phyloP scores from a whole-genome alignment of 2,797 vertebrate genomes.

The Pogoniulus pusillus region DNA sequence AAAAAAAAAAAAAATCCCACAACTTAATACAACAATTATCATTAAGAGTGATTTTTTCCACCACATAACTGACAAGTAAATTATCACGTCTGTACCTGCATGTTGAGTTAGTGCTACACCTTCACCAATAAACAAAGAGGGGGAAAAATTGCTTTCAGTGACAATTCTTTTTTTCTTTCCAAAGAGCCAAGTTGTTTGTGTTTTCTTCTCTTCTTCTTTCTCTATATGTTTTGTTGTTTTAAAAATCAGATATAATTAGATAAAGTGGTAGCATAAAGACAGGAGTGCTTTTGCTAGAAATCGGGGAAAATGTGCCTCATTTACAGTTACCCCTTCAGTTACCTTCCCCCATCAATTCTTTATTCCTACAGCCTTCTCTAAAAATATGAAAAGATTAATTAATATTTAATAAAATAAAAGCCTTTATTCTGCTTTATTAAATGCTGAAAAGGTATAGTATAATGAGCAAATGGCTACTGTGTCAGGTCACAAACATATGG shows the following conservation, averaged over 20 bases:
- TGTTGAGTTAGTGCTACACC: constrained; percentile 68
- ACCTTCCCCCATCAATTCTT: not conserved
- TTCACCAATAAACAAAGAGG: constrained; percentile 57
- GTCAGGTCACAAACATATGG: constrained; percentile 19
- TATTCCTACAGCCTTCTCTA: constrained; percentile 32
- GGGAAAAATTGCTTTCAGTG: constrained; percentile 42
- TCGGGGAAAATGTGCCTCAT: constrained; percentile 2
- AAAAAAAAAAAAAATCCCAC: not conserved
- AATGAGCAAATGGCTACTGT: constrained; percentile 18
- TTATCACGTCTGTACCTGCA: constrained; percentile 65
- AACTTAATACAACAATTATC: constrained; percentile 62
- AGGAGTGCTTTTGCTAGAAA: constrained; percentile 28
- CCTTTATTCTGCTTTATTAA: constrained; percentile 67
- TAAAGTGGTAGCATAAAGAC: not conserved
- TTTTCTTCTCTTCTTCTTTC: constrained; percentile 20
- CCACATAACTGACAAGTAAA: constrained; percentile 61
- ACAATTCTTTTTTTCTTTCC: constrained; percentile 20
- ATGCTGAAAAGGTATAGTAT: constrained; percentile 28
- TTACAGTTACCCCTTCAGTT: not conserved
- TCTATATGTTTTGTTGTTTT: not conserved
- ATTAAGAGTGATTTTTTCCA: constrained; percentile 62
- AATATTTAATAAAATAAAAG: constrained; percentile 74
- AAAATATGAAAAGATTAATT: constrained; percentile 61
- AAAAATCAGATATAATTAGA: constrained; percentile 53
- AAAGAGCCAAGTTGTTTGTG: constrained; percentile 31